Base-by-base conservation (phyloP, 2,888 invertebrate genomes). In the Eupeodes latifasciatus region DNA sequence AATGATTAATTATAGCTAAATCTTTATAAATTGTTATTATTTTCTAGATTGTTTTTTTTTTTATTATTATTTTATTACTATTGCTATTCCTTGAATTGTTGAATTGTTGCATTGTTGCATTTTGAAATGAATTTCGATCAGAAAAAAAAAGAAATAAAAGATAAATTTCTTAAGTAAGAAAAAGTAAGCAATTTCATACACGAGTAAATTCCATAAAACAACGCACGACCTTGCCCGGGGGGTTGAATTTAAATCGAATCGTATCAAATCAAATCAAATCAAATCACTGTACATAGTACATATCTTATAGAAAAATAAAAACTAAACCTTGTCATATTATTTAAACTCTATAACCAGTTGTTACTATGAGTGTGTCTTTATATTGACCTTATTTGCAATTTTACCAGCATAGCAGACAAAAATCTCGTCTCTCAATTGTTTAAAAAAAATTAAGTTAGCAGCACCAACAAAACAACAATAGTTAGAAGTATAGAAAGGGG, bases 151-250 rank as follows among this genome's bases (percentile, higher is more conserved):
- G 9, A 40, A 67, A 59, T 55, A 40, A 40, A 67, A 59, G 57
- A 71, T 77, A 27, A n/a, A 66, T 47, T 57, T 66, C 74, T 57
- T 14, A 44, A 55, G 7, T 4, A 27, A 59, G 75, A 62, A 61
- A 62, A 36, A 11, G 1, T 44, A 81, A 81, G 72, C 61, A 77
- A 84, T 87, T 87, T 87, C 84, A 87, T 76, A 87, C 80, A 72
- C 67, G 80, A 87, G 44, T 66, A 44, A 55, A 81, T 87, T 87
- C 87, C 80, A 77, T 34, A 72, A 40, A 67, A 87, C 27, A 27
- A 27, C 2, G 27, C 27, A 27, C 80, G 87, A 49, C 87, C 87
- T 87, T 87, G 80, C 64, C 66, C 76, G 55, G 44, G 80, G 78
- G 61, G 75, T 49, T 67, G 62, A 36, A 61, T 34, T 49, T 67